Conservation (phyloP, 2,113 vertebrate genomes). For the Cranoglanis bouderius region DNA sequence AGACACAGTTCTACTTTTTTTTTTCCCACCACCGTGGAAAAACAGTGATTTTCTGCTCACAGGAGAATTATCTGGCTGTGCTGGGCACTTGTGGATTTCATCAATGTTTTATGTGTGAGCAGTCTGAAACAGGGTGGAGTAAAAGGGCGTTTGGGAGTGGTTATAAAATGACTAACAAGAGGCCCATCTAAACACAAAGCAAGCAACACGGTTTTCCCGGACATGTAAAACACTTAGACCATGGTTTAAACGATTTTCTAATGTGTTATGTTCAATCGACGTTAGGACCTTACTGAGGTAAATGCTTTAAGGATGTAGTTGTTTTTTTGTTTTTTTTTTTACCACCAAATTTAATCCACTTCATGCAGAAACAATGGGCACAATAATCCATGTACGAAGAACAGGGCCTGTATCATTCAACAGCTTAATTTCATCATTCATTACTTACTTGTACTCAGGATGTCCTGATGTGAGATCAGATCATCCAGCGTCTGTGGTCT, state of each 20-base stretch:
- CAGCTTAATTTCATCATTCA: background rate
- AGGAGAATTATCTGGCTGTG: background rate
- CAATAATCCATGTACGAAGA: background rate
- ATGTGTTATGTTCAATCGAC: too few species aligned
- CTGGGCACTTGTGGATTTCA: background rate
- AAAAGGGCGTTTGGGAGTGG: background rate
- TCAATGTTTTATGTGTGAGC: background rate
- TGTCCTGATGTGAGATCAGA: conserved; percentile 92
- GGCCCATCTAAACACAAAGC: background rate
- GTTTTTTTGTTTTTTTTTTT: background rate
- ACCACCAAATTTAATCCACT: background rate
- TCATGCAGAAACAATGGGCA: background rate
- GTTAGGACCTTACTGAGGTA: too few species aligned
- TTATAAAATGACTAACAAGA: background rate
- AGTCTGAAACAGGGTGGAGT: background rate
- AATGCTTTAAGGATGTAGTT: background rate
- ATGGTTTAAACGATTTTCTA: too few species aligned
- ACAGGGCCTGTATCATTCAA: background rate
- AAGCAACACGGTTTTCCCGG: background rate
- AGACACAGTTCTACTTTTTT: background rate
- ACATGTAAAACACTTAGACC: too few species aligned
- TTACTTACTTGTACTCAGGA: conserved; percentile 86
- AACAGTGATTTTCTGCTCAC: background rate
- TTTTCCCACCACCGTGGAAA: too few species aligned
- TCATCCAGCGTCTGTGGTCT: conserved; percentile 88